Percentiles rank a stretch among this genome's conserved stretches.
These are phyloP conservation scores for Phrixothrix hirtus DNA, from an alignment of 2,888 invertebrate species.

Conservation along the genomic window DNA sequence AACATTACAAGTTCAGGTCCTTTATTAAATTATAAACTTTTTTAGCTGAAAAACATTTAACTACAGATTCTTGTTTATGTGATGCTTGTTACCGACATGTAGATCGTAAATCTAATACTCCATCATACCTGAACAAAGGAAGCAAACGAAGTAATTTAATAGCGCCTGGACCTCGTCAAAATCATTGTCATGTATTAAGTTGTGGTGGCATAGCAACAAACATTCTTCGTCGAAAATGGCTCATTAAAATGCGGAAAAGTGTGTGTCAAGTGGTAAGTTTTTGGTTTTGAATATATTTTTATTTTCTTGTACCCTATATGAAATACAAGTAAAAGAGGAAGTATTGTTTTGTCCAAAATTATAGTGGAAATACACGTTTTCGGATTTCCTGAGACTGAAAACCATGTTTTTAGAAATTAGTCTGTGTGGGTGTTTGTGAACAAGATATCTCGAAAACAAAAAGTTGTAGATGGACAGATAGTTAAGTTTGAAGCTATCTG, in stretches of 20 bases:
- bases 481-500: too few relatives aligned
- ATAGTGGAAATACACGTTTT: too few relatives aligned
- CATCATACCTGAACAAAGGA: conserved; percentile 64
- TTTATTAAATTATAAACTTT: conserved; percentile 2
- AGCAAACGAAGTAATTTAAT: conserved; percentile 49
- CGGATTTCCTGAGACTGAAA: neutral
- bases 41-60: conserved; percentile 77
- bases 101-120: conserved; percentile 77
- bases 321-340: too few relatives aligned
- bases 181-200: conserved; percentile 67
- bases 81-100: conserved; percentile 87
- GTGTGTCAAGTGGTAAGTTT: conserved; percentile 65
- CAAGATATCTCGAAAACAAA: too few relatives aligned
- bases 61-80: conserved; percentile 82
- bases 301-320: neutral
- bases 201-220: conserved; percentile 65
- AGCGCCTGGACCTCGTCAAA: conserved; percentile 52
- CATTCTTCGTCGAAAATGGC: conserved; percentile 72
- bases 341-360: too few relatives aligned
- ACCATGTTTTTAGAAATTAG: neutral
- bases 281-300: neutral
- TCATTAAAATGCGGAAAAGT: conserved; percentile 69
- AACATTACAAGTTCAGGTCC: conserved; percentile 1
- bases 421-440: too few relatives aligned
- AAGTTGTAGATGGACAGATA: too few relatives aligned